These are phyloP conservation scores for Strongylocentrotus purpuratus DNA, from an alignment of 35 echinoderm and acorn worm species.

Conservation along the genomic window DNA sequence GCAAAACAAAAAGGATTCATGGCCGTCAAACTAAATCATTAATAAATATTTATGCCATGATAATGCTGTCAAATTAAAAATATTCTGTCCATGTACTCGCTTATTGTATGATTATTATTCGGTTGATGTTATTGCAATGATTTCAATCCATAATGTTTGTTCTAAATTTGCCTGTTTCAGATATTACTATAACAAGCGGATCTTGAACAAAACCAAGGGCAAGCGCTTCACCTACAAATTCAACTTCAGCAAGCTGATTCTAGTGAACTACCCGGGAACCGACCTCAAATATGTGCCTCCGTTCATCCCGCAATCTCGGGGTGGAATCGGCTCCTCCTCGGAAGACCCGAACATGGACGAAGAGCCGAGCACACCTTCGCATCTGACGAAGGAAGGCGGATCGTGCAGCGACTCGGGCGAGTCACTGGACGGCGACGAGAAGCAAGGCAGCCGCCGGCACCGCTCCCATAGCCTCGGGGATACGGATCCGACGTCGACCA, in stretches of 20 bases:
- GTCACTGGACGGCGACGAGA: conserved; percentile 79
- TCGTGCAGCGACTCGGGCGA: conserved; percentile 71
- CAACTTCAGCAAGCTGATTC: conserved; percentile 97
- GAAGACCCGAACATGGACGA: conserved; percentile 65
- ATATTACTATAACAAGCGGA: conserved; percentile 99
- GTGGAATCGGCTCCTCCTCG: conserved; percentile 45
- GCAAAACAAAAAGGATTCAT: no score
- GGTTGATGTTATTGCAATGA: not conserved
- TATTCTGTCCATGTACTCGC: no score
- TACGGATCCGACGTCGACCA: conserved; percentile 56
- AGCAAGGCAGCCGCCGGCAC: conserved; percentile 60
- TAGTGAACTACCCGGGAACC: conserved; percentile 93
- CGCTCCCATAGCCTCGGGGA: conserved; percentile 90
- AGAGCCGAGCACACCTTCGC: conserved; percentile 58
- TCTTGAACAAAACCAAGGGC: conserved; percentile 96
- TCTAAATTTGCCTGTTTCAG: conserved; percentile 47
- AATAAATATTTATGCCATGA: no score
- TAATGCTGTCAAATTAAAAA: no score
- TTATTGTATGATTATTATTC: not conserved
- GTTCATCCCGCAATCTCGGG: conserved; percentile 56
- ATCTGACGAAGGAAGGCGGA: conserved; percentile 54
- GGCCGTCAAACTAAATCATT: no score
- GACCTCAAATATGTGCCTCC: conserved; percentile 89
- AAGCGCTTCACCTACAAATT: conserved; percentile 99
- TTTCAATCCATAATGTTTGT: not conserved